phyloP scores from a whole-genome alignment of 2,888 invertebrate species.

The Ormia ochracea region DNA sequence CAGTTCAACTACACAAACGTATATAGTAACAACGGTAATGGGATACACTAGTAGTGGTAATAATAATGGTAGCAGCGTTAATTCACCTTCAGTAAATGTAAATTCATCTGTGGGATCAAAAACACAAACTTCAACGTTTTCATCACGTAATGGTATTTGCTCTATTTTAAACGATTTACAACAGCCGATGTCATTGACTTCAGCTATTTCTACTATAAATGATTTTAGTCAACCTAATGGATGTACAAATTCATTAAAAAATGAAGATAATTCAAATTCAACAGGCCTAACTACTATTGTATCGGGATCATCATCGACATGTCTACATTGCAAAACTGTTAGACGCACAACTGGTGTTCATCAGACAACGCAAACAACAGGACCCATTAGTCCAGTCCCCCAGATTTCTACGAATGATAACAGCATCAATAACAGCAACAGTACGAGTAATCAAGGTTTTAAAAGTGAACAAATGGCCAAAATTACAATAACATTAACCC shows the following conservation, averaged over 20 bases:
- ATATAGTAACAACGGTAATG: constrained; percentile 56
- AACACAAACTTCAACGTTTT: constrained; percentile 41
- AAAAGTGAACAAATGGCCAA: constrained; percentile 42
- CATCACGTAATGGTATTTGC: constrained; percentile 43
- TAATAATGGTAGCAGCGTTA: constrained; percentile 1
- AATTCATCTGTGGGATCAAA: constrained; percentile 22
- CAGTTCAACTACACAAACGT: constrained; percentile 47
- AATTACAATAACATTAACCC: constrained; percentile 40
- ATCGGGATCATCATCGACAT: constrained; percentile 67
- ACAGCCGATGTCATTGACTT: constrained; percentile 28
- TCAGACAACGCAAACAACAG: constrained; percentile 77
- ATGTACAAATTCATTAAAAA: constrained; percentile 28
- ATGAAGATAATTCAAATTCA: constrained; percentile 27
- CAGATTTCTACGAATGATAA: no score
- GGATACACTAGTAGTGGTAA: neutral
- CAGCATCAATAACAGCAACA: constrained; percentile 57
- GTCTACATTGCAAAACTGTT: constrained; percentile 76
- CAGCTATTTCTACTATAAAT: constrained; percentile 9
- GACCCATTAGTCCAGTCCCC: constrained; percentile 76
- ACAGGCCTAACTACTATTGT: constrained; percentile 7
- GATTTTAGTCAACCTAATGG: constrained; percentile 12
- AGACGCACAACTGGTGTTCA: constrained; percentile 77
- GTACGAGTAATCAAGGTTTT: constrained; percentile 59
- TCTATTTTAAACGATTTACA: constrained; percentile 44
- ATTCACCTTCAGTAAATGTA: constrained; percentile 16